Conservation (phyloP, 1,140 invertebrate species). For the Drosophila mojavensis region DNA sequence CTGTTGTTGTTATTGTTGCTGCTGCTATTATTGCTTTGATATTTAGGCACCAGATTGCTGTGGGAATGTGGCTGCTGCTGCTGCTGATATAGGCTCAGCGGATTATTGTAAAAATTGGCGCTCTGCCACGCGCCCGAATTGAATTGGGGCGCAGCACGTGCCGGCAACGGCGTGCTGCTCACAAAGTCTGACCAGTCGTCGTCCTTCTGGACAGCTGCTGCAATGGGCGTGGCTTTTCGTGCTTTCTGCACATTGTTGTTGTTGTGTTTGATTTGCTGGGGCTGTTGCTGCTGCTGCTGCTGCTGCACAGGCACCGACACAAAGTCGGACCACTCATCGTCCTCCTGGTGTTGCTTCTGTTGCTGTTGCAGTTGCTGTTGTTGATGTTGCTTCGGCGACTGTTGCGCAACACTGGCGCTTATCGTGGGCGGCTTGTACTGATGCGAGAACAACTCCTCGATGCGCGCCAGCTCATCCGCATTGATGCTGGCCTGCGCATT, state of each 20-base stretch:
- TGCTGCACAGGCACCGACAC: constrained; percentile 84
- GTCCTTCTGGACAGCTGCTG: constrained; percentile 80
- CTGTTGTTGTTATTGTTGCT: constrained; percentile 41
- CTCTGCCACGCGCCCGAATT: constrained; percentile 82
- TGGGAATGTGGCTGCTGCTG: constrained; percentile 60
- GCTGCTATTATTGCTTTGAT: constrained; percentile 31
- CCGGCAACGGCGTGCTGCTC: constrained; percentile 84
- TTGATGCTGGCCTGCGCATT: constrained; percentile 85
- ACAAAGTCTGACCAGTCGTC: constrained; percentile 88
- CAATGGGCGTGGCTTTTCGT: constrained; percentile 24
- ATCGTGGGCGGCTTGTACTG: constrained; percentile 67
- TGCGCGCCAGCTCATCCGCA: constrained; percentile 87
- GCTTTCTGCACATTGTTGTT: constrained; percentile 50
- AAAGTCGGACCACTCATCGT: constrained; percentile 87
- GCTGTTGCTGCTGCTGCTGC: constrained; percentile 49
- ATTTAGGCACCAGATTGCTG: constrained; percentile 64
- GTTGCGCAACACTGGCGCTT: constrained; percentile 75
- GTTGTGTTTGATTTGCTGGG: constrained; percentile 28
- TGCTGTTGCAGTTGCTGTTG: constrained; percentile 7
- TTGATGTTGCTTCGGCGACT: constrained; percentile 38
- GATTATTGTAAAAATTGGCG: constrained; percentile 82
- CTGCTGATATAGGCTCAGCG: constrained; percentile 71
- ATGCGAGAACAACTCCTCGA: constrained; percentile 82
- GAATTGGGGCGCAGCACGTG: constrained; percentile 59
- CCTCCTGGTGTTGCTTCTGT: constrained; percentile 69